phyloP scores from a whole-genome alignment of 1,140 invertebrate genomes.

The Meteorus sp. region DNA sequence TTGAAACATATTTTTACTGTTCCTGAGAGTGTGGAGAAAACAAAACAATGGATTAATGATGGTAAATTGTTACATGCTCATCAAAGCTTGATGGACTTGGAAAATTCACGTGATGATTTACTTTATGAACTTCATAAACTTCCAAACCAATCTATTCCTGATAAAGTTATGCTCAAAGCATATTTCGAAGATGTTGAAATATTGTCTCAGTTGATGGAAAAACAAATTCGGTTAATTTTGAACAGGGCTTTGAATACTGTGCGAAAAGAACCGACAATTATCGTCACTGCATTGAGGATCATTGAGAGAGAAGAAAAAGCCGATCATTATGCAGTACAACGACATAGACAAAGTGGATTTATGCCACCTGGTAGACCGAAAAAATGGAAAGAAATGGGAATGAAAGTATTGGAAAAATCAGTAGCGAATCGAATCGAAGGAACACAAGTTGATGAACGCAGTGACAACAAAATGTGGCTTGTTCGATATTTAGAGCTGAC shows the following conservation, averaged over 20 bases:
- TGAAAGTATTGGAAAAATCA: constrained; percentile 81
- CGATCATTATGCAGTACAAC: constrained; percentile 77
- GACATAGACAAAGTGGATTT: constrained; percentile 82
- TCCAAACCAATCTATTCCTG: constrained; percentile 86
- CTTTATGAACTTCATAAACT: constrained; percentile 93
- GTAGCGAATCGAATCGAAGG: constrained; percentile 83
- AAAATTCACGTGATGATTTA: constrained; percentile 94
- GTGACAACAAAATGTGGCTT: constrained; percentile 94
- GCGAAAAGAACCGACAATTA: constrained; percentile 90
- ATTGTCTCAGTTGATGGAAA: constrained; percentile 86
- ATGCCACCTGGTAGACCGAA: constrained; percentile 92
- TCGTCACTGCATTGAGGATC: constrained; percentile 94
- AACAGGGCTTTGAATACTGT: constrained; percentile 91
- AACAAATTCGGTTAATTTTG: constrained; percentile 87
- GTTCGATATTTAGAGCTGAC: constrained; percentile 79
- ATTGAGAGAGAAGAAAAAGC: constrained; percentile 96
- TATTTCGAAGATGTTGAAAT: constrained; percentile 96
- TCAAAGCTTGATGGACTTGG: constrained; percentile 92
- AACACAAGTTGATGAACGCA: constrained; percentile 89
- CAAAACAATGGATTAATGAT: constrained; percentile 91
- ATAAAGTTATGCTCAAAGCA: constrained; percentile 88
- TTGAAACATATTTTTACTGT: constrained; percentile 98
- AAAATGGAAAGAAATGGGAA: constrained; percentile 85
- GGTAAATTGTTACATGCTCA: constrained; percentile 94
- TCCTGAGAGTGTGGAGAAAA: constrained; percentile 93